Evolutionary conservation across 2,113 vertebrate species (phyloP).

Genomic region (Stigmatopora nigra): DNA sequence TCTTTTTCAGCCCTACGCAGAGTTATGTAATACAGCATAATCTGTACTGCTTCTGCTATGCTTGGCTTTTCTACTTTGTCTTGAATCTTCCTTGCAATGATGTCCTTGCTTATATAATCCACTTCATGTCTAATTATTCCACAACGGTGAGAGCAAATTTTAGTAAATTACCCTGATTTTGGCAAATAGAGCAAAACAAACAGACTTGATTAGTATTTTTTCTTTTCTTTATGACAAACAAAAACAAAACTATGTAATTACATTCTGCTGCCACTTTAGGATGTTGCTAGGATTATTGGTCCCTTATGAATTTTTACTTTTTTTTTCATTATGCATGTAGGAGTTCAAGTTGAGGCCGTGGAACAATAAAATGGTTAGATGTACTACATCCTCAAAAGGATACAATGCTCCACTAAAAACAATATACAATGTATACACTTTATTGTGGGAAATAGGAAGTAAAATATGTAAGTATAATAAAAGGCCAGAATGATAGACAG

Average conservation of each 20-base stretch:
- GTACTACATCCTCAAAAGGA: not conserved
- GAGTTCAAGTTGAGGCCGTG: not conserved
- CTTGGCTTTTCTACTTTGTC: slow-evolving; percentile 27
- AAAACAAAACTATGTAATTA: not conserved
- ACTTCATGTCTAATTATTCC: slow-evolving; percentile 8
- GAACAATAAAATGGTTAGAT: not conserved
- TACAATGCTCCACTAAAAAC: not conserved
- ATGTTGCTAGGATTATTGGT: not conserved
- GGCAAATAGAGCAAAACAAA: not conserved
- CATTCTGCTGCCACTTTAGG: not conserved
- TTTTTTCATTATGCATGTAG: not conserved
- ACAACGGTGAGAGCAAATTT: slow-evolving; percentile 12
- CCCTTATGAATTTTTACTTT: not conserved
- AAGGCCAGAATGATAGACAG: not conserved
- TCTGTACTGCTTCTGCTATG: slow-evolving; percentile 34
- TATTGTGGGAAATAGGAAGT: too few relatives aligned
- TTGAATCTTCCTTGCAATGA: slow-evolving; percentile 26
- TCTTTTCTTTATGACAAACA: too few relatives aligned
- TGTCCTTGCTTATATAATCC: slow-evolving; percentile 34
- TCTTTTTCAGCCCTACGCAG: slow-evolving; percentile 45
- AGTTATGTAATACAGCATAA: slow-evolving; percentile 52
- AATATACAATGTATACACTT: not conserved
- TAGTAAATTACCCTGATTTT: not conserved
- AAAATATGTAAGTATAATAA: too few relatives aligned
- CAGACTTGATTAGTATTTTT: not conserved